phyloP scores from a whole-genome alignment of 2,113 vertebrate species.

The Tyrannus savana region DNA sequence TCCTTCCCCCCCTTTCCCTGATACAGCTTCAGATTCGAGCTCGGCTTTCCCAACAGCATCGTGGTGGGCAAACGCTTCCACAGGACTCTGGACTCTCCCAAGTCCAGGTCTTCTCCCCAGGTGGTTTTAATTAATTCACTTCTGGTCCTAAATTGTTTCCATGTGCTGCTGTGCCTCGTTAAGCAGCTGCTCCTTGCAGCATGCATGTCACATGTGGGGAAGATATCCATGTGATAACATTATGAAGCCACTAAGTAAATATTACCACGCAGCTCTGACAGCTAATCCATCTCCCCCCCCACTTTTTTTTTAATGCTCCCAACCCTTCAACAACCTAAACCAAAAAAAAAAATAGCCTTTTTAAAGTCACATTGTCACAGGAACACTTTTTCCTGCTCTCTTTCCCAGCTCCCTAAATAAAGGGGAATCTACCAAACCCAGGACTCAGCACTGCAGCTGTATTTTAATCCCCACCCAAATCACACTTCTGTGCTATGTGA shows the following conservation, averaged over 20 bases:
- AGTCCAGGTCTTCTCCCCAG: not conserved
- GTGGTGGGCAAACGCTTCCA: not conserved
- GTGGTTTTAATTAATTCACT: not conserved
- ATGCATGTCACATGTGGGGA: not conserved
- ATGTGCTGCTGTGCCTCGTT: not conserved
- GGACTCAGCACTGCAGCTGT: not conserved
- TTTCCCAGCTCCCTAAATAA: not conserved
- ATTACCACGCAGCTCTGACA: not conserved
- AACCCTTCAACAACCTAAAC: not conserved
- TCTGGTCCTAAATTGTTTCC: slow-evolving; percentile 11
- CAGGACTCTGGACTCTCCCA: not conserved
- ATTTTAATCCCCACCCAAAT: not conserved
- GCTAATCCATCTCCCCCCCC: not conserved
- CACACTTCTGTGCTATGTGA: not conserved
- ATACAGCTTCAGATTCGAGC: not conserved
- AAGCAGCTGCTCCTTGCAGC: not conserved
- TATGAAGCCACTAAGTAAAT: not conserved
- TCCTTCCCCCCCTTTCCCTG: fast-evolving
- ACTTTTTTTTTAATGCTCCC: not conserved
- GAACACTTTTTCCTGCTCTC: not conserved
- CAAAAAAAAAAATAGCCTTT: not conserved
- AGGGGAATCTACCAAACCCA: not conserved
- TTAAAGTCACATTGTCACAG: not conserved
- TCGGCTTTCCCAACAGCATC: not conserved
- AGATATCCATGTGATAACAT: not conserved